These are phyloP conservation scores for Condylura cristata DNA, from an alignment of 2,113 vertebrate species.

Conservation along the genomic window DNA sequence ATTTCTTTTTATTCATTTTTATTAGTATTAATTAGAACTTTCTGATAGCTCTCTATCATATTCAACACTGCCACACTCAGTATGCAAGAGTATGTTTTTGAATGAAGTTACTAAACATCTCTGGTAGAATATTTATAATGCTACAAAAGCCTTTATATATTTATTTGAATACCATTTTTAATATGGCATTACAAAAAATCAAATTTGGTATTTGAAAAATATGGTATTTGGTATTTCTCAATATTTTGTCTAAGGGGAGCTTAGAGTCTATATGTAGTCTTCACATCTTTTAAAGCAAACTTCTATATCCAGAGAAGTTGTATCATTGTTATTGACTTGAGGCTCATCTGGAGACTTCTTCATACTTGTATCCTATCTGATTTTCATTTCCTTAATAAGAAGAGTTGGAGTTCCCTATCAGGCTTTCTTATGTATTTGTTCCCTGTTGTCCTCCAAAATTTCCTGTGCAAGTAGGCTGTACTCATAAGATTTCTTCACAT, in stretches of 20 bases:
- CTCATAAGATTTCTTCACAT: constrained; percentile 5
- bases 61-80: not conserved
- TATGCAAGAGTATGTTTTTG: not conserved
- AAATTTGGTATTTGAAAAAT: too few species aligned
- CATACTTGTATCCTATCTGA: not conserved
- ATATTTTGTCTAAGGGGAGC: not conserved
- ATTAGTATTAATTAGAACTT: not conserved
- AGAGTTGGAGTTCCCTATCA: not conserved
- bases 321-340: not conserved
- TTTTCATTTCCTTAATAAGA: constrained; percentile 61
- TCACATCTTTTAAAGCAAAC: constrained; percentile 55
- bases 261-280: not conserved
- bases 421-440: not conserved
- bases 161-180: too few species aligned
- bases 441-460: constrained; percentile 38
- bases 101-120: not conserved
- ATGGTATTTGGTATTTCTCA: not conserved
- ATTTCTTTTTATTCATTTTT: not conserved
- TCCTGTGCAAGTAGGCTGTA: constrained; percentile 26
- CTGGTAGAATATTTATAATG: not conserved
- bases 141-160: not conserved
- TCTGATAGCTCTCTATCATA: not conserved
- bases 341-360: not conserved
- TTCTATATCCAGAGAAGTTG: not conserved
- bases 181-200: too few species aligned